phyloP scores from a whole-genome alignment of 2,888 invertebrate species.

The Euzetes globulus region DNA sequence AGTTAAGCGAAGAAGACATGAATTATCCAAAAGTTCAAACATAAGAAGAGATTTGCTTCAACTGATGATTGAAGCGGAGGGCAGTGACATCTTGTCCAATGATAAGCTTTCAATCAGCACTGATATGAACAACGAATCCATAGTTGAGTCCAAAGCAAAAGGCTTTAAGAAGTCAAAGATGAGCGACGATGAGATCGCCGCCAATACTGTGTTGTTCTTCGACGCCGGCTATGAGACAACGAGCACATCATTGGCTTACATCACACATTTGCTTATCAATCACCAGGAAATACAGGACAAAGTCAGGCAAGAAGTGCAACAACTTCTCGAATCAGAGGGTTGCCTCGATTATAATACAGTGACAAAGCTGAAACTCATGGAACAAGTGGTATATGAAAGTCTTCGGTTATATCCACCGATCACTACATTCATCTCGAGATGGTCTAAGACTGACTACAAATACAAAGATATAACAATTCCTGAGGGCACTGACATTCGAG shows the following conservation, averaged over 20 bases:
- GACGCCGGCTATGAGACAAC: constrained; percentile 39
- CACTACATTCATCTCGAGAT: constrained; percentile 37
- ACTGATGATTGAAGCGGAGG: not conserved
- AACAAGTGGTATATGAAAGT: constrained; percentile 39
- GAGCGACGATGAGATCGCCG: constrained; percentile 32
- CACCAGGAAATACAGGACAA: constrained; percentile 38
- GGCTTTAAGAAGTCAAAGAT: not conserved
- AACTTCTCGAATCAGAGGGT: constrained; percentile 21
- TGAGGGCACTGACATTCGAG: constrained; percentile 40
- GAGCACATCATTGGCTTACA: constrained; percentile 38
- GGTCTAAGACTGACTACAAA: constrained; percentile 31
- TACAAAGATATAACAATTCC: constrained; percentile 39
- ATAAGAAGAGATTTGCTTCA: not conserved
- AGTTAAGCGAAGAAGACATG: not conserved
- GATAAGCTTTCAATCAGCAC: not conserved
- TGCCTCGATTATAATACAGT: constrained; percentile 39
- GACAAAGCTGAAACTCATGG: constrained; percentile 37
- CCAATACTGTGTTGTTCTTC: constrained; percentile 32
- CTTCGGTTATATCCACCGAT: constrained; percentile 40
- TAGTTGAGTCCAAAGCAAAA: not conserved
- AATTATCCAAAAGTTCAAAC: not conserved
- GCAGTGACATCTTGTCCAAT: not conserved
- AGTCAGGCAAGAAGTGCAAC: constrained; percentile 34
- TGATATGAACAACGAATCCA: not conserved
- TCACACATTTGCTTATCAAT: constrained; percentile 37